These are phyloP conservation scores for Eupithecia subumbrata DNA, from an alignment of 2,888 invertebrate genomes.

Conservation along the genomic window DNA sequence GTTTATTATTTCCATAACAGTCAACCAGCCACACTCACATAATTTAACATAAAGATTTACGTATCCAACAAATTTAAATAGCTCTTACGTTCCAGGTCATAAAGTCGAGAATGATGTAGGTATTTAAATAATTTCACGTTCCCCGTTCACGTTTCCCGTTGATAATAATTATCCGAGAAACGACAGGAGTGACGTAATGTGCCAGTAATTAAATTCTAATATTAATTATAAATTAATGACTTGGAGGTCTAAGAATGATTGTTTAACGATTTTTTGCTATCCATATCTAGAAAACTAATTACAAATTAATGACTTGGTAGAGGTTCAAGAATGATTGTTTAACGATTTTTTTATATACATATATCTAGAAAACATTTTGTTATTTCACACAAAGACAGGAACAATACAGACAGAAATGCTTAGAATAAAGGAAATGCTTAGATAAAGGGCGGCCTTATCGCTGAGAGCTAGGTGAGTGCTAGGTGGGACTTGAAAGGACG, in stretches of 20 bases:
- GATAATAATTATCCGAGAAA: conserved; percentile 31
- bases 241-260: conserved; percentile 10
- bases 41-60: background rate
- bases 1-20: background rate
- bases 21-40: background rate
- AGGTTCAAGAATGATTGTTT: no score
- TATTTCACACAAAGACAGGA: no score
- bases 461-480: background rate
- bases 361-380: no score
- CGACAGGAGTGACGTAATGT: conserved; percentile 32
- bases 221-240: conserved; percentile 25
- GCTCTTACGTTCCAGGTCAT: conserved; percentile 5
- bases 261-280: background rate
- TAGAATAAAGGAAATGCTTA: no score
- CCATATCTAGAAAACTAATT: conserved; percentile 6
- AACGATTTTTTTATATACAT: no score
- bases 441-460: no score
- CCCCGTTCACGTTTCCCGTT: conserved; percentile 6
- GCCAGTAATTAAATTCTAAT: conserved; percentile 26
- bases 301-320: conserved; percentile 14
- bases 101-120: conserved; percentile 27
- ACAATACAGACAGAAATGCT: no score
- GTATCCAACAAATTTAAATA: conserved; percentile 3
- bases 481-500: background rate
- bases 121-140: conserved; percentile 19